Conservation (phyloP, 2,797 vertebrate species). For the Enteromius viviparus region DNA sequence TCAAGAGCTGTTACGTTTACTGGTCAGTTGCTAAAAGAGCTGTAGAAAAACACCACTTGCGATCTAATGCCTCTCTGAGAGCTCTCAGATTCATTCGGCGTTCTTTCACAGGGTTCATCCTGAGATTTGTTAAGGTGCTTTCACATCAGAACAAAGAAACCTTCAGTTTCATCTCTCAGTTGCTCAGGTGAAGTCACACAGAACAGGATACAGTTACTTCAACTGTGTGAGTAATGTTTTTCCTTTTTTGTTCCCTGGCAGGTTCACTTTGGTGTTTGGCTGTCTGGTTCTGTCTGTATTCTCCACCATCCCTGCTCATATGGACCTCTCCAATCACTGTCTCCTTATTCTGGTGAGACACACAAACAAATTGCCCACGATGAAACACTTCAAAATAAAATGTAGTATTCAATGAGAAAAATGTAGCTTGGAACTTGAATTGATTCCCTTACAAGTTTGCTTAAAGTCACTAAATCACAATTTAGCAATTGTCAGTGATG, state of each 20-base stretch:
- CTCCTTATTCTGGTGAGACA: conserved; percentile 95
- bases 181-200: conserved; percentile 18
- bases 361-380: background rate
- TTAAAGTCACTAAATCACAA: background rate
- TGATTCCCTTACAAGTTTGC: background rate
- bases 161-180: conserved; percentile 24
- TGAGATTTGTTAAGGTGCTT: conserved; percentile 35
- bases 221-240: background rate
- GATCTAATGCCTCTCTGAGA: conserved; percentile 21
- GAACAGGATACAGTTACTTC: conserved; percentile 32
- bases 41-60: conserved; percentile 27
- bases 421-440: background rate
- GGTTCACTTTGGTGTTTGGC: conserved; percentile 97
- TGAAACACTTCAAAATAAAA: background rate
- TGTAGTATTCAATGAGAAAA: too few relatives aligned
- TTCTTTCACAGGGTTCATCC: conserved; percentile 3
- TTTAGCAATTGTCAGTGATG: background rate
- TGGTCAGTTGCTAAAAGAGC: conserved; percentile 21
- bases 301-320: conserved; percentile 94
- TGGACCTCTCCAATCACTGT: conserved; percentile 92
- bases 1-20: conserved; percentile 33
- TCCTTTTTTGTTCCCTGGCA: conserved; percentile 66
- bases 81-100: background rate
- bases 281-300: conserved; percentile 98
- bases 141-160: conserved; percentile 37